Base-by-base conservation (phyloP, 2,797 vertebrate genomes). In the Crocodylus rhombifer region DNA sequence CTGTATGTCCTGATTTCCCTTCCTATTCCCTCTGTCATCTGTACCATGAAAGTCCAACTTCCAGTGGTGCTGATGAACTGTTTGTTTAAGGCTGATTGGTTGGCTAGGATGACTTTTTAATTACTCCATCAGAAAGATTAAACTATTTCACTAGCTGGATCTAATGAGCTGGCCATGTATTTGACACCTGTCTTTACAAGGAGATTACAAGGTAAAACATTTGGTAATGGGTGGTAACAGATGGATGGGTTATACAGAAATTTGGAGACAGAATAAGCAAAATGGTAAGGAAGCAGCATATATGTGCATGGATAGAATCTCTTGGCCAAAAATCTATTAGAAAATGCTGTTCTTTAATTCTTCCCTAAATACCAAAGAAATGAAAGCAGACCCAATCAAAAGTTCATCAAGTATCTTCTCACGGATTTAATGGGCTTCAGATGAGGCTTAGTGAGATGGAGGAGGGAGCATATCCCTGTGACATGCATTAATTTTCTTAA, bases 181-280 rank as follows among this genome's bases (percentile, higher is more conserved):
- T 87, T 94, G 87, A 95, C 94, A 94, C 96, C 88, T 92, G 75
- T 90, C 82, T 95, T 96, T 95, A 96, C 90, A 95, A 94, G 94
- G 90, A 95, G 93, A 91, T 95, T 92, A 95, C 94, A 95, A 95
- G 96, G 71, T 58, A 92, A 94, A 95, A 83, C 75, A 75, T 94
- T 95, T 92, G 60, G 51, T 92, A 51, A 67, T 5, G 69, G 36
- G 82, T 93, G 91, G 74, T 85, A 77, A 83, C 30, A 76, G 86
- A 94, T 84, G 63, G 87, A 94, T 96, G 82, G 91, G 86, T 95
- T 90, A 90, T 26, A 64, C 88, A 96, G 94, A 94, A 95, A 92
- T 96, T 90, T 82, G 36, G 74, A 89, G 81, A 77, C 6, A 0
- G 36, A 80, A 60, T 63, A 95, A 90, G 57, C 0, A 1, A 88